phyloP scores from a whole-genome alignment of 2,797 vertebrate genomes.

The Rhinichthys osculus region DNA sequence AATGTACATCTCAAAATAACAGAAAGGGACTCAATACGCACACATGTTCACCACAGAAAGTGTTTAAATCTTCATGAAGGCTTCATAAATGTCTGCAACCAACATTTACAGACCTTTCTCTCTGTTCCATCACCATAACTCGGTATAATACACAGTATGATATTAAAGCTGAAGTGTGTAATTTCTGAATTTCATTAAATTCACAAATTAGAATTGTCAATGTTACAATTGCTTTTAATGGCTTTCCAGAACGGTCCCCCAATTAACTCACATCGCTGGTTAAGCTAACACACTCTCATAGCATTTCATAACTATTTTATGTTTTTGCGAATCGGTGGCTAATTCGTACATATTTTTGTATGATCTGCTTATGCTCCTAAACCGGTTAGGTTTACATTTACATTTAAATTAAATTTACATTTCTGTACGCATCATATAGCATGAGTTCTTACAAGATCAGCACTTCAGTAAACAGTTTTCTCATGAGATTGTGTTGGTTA shows the following conservation, averaged over 20 bases:
- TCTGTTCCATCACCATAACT: slow-evolving; percentile 5
- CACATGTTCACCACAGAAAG: slow-evolving; percentile 58
- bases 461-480: neutral
- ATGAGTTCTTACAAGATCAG: neutral
- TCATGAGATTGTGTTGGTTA: neutral
- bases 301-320: neutral
- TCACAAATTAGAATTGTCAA: neutral
- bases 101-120: slow-evolving; percentile 35
- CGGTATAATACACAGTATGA: neutral
- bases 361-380: neutral
- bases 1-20: slow-evolving; percentile 13
- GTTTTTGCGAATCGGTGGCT: neutral
- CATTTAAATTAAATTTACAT: neutral
- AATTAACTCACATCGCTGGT: neutral
- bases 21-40: slow-evolving; percentile 42
- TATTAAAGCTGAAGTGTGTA: neutral
- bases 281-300: neutral
- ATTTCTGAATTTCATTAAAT: neutral
- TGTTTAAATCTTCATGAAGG: slow-evolving; percentile 54
- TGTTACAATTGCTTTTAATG: neutral
- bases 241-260: too few species aligned
- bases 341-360: neutral
- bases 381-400: neutral
- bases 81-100: slow-evolving; percentile 42
- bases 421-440: neutral